Evolutionary conservation across 2,113 vertebrate species (phyloP).

Genomic region (Ahaetulla prasina): DNA sequence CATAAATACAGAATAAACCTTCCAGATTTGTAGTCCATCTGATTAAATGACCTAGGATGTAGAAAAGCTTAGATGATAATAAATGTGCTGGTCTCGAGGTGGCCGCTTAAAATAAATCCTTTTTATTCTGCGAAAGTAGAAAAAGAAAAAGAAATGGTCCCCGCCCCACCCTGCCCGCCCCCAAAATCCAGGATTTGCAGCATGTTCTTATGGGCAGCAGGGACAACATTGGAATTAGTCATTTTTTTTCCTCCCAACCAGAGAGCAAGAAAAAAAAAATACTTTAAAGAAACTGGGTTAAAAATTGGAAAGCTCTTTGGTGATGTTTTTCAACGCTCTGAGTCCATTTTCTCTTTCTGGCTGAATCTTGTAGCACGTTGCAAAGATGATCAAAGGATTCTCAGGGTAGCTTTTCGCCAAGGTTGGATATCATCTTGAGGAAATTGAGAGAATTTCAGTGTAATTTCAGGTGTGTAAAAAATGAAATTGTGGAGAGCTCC

Average conservation of each 20-base stretch:
- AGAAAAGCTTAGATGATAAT: not conserved
- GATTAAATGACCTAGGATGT: not conserved
- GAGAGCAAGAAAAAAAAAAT: not conserved
- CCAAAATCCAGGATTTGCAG: not conserved
- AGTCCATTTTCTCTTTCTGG: not conserved
- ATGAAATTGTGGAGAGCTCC: not conserved
- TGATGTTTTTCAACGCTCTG: not conserved
- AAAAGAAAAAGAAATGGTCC: not conserved
- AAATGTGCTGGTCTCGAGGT: not conserved
- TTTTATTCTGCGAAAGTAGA: not conserved
- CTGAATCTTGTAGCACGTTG: not conserved
- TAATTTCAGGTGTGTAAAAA: not conserved
- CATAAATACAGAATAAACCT: not conserved
- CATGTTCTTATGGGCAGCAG: not conserved
- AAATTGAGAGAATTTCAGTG: not conserved
- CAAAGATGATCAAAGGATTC: not conserved
- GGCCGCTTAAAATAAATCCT: not conserved
- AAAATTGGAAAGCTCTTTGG: not conserved
- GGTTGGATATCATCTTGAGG: not conserved
- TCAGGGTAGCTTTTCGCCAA: not conserved
- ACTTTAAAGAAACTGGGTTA: not conserved
- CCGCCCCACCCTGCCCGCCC: rapidly evolving
- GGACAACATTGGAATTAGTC: not conserved
- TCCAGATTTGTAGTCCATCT: not conserved
- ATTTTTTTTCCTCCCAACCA: rapidly evolving